Evolutionary conservation across 2,113 vertebrate genomes (phyloP), one percentile per base, ranked within the genome.

Genomic region (Etheostoma spectabile): DNA sequence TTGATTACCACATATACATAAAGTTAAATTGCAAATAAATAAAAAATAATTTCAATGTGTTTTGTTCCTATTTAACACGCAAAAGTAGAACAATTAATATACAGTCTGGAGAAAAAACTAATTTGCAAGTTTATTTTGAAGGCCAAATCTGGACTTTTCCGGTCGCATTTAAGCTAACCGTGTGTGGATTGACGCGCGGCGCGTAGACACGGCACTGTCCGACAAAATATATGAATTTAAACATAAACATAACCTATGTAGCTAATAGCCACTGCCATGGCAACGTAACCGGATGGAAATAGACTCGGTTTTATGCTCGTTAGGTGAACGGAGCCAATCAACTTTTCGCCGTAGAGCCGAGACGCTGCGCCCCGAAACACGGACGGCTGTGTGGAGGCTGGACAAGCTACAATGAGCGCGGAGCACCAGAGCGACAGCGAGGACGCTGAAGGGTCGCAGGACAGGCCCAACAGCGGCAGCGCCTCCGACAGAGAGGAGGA

Each of bases 371-470:
- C 55, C 77, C 19, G 48, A 65, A 80, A 77, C 63, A 75, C 76
- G 35, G 71, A 80, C 86, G 80, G 74, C 86, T 65, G 79, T 48
- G 69, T 42, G 69, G 70, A 59, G 59, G 72, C 85, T 24, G 68
- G 74, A 68, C 79, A 46, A 66, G 90, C 91, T 68, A 94, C 91
- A 80, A 96, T 96, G 95, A 96, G 93, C 95, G 93, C 95, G 64
- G 94, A 85, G 68, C 93, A 86, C 73, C 94, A 89, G 88, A 90
- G 93, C 93, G 84, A 93, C 82, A 82, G 90, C 84, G 92, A 89
- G 79, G 93, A 93, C 74, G 90, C 92, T 24, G 93, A 92, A 60
- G 93, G 89, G 85, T 80, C 92, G 69, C 91, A 86, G 86, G 91
- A 93, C 81, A 91, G 93, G 93, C 91, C 93, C 80, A 16, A 86